Percentiles rank a stretch among this genome's conserved stretches.
phyloP scores from a whole-genome alignment of 2,888 invertebrate species.

The Choristoneura rosaceana region DNA sequence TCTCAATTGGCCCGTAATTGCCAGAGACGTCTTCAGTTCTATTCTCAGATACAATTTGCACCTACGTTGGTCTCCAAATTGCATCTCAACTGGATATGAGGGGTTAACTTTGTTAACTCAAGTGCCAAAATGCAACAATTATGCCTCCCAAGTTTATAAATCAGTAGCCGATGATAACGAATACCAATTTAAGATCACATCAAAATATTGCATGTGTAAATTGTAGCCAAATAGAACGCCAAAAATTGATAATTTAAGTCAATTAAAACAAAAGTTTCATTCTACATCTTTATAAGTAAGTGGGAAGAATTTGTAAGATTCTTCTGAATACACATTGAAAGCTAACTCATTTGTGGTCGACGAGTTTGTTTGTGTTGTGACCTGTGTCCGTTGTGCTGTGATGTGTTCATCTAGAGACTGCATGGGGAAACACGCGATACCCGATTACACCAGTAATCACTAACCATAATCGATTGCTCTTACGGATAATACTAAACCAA shows the following conservation, averaged over 20 bases:
- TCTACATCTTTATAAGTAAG: constrained; percentile 49
- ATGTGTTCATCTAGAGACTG: constrained; percentile 62
- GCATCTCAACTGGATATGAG: constrained; percentile 69
- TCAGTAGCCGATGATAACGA: constrained; percentile 46
- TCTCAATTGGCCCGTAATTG: constrained; percentile 83
- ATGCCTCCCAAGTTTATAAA: background rate
- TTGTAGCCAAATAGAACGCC: constrained; percentile 67
- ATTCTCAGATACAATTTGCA: constrained; percentile 82
- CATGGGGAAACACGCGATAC: constrained; percentile 61
- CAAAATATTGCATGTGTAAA: background rate
- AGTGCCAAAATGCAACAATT: constrained; percentile 9
- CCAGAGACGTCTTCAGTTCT: constrained; percentile 74
- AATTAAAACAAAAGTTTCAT: constrained; percentile 49
- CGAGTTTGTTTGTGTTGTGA: constrained; percentile 49
- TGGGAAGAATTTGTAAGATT: background rate
- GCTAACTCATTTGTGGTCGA: constrained; percentile 51
- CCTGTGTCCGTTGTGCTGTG: constrained; percentile 51
- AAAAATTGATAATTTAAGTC: constrained; percentile 54
- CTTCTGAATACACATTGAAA: constrained; percentile 1
- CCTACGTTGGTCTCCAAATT: constrained; percentile 73
- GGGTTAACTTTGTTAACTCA: constrained; percentile 52
- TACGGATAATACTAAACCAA: constrained; percentile 54
- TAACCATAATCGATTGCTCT: constrained; percentile 58
- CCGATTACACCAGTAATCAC: constrained; percentile 59
- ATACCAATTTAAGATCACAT: constrained; percentile 44